phyloP scores from a whole-genome alignment of 1,140 invertebrate genomes.

The Halictus rubicundus region DNA sequence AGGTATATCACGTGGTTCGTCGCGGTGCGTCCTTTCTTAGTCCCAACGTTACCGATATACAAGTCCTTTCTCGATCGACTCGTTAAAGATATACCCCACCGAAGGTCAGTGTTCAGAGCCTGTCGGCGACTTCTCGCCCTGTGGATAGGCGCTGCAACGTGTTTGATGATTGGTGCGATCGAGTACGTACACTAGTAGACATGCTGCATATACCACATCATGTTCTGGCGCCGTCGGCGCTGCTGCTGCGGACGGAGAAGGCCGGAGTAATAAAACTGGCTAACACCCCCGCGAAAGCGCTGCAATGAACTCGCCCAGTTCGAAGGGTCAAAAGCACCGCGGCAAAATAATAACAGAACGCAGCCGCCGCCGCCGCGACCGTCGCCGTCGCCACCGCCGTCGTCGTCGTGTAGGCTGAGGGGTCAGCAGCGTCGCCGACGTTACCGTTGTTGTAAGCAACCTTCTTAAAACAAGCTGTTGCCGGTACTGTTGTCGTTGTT shows the following conservation, averaged over 20 bases:
- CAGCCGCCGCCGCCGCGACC: constrained; percentile 50
- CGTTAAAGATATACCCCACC: neutral
- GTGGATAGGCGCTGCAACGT: constrained; percentile 44
- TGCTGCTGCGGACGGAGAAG: constrained; percentile 56
- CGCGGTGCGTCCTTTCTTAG: constrained; percentile 46
- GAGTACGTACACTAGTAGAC: constrained; percentile 42
- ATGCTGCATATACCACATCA: constrained; percentile 36
- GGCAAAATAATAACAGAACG: constrained; percentile 76
- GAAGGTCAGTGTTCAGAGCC: constrained; percentile 10
- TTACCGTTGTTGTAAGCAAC: constrained; percentile 35
- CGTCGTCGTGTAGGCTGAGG: constrained; percentile 39
- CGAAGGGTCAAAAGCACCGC: constrained; percentile 77
- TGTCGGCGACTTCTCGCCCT: constrained; percentile 34
- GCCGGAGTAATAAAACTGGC: constrained; percentile 54
- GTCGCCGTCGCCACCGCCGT: constrained; percentile 13
- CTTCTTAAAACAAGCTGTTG: constrained; percentile 32
- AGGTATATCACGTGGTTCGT: constrained; percentile 58
- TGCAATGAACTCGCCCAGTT: constrained; percentile 76
- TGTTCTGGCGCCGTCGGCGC: constrained; percentile 53
- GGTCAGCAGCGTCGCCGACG: constrained; percentile 36
- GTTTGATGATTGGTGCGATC: constrained; percentile 52
- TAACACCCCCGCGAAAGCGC: constrained; percentile 65
- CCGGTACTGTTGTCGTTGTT: constrained; percentile 28
- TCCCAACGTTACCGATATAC: constrained; percentile 20
- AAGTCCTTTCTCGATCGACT: constrained; percentile 9